These are phyloP conservation scores for Sphinx pinastri DNA, from an alignment of 2,888 invertebrate genomes.

Conservation along the genomic window DNA sequence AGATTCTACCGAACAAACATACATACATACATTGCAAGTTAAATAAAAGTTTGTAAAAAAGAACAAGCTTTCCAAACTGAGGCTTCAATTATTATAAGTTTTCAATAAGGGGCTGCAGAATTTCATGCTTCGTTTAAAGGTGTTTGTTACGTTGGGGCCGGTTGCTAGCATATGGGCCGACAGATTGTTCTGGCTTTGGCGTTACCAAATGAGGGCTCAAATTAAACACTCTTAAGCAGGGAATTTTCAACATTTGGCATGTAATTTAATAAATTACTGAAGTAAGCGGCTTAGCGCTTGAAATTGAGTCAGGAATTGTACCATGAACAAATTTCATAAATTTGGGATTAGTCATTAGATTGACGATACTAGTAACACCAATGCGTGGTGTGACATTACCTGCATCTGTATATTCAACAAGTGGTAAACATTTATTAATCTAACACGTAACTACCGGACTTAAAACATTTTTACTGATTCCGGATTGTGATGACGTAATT, in stretches of 20 bases:
- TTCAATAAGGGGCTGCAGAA: neutral
- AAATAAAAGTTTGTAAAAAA: too few relatives aligned
- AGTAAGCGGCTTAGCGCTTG: neutral
- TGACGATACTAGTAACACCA: neutral
- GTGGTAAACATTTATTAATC: neutral
- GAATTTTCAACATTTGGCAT: neutral
- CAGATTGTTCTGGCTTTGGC: neutral
- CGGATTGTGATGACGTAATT: constrained; percentile 4
- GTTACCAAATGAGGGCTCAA: too few relatives aligned
- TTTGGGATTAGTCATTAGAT: too few relatives aligned
- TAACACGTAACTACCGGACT: neutral
- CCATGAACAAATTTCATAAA: too few relatives aligned
- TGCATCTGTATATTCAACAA: too few relatives aligned
- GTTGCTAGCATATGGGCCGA: constrained; percentile 1
- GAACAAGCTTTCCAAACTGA: too few relatives aligned
- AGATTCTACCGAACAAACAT: too few relatives aligned
- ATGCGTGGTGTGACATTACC: neutral
- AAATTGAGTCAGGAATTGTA: too few relatives aligned
- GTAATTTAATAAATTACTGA: too few relatives aligned
- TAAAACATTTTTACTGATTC: constrained; percentile 4
- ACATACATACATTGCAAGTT: too few relatives aligned
- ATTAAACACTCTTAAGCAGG: neutral
- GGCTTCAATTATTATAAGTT: too few relatives aligned
- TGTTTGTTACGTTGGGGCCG: neutral
- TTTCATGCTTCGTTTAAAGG: constrained; percentile 1